Evolutionary conservation across 2,113 vertebrate genomes (phyloP).

Genomic region (Terrapene triunguis): DNA sequence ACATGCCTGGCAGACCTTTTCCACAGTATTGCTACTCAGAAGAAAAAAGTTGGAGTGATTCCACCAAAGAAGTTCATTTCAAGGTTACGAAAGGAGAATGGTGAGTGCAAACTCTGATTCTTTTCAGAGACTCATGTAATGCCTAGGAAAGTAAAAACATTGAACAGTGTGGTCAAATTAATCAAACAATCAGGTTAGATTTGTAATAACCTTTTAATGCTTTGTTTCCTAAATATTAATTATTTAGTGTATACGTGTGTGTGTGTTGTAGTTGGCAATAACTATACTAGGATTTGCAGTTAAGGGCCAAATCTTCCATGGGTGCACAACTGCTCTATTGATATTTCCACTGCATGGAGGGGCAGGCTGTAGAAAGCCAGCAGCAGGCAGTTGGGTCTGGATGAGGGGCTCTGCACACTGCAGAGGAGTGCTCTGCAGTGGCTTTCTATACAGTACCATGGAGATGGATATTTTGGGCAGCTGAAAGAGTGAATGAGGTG

Average conservation of each 20-base stretch:
- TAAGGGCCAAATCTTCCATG: not conserved
- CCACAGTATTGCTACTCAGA: constrained; percentile 98
- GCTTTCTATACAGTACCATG: not conserved
- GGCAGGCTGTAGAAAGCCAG: not conserved
- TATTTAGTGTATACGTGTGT: not conserved
- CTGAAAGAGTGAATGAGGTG: not conserved
- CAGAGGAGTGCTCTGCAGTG: not conserved
- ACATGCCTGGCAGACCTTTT: constrained; percentile 98
- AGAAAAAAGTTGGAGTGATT: constrained; percentile 99
- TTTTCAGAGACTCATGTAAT: not conserved
- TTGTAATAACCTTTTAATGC: not conserved
- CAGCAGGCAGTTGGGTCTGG: not conserved
- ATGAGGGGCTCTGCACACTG: not conserved
- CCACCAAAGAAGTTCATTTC: constrained; percentile 99
- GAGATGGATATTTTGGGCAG: not conserved
- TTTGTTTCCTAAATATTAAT: not conserved
- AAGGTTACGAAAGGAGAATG: constrained; percentile 94
- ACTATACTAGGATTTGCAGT: accelerated
- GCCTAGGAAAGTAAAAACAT: not conserved
- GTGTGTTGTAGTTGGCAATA: not conserved
- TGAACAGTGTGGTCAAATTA: not conserved
- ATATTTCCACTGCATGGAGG: not conserved
- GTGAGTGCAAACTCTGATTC: constrained; percentile 78
- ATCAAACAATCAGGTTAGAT: not conserved
- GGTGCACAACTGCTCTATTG: not conserved